Evolutionary conservation across 1,140 invertebrate species (phyloP).

Genomic region (Pinna nobilis): DNA sequence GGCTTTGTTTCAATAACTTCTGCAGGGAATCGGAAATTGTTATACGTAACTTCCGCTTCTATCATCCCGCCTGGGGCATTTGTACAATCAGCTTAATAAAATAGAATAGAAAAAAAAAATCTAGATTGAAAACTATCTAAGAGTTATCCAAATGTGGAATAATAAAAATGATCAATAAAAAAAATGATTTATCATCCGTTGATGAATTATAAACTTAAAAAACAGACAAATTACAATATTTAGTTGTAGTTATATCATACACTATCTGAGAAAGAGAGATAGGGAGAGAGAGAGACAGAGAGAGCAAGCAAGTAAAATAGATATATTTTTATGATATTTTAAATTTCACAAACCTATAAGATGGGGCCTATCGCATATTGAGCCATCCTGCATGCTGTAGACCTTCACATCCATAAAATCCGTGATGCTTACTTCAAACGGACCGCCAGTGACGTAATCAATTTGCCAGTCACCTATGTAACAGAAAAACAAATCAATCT

Average conservation of each 20-base stretch:
- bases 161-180: no score
- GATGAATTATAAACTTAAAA: no score
- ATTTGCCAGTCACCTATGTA: constrained; percentile 91
- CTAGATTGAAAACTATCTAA: no score
- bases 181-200: no score
- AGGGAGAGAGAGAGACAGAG: no score
- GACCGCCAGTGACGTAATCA: constrained; percentile 92
- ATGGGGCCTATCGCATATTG: constrained; percentile 69
- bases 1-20: constrained; percentile 86
- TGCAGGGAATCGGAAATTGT: constrained; percentile 84
- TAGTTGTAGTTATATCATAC: no score
- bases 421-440: constrained; percentile 68
- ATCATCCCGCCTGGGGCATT: constrained; percentile 61
- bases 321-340: no score
- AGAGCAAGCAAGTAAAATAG: no score
- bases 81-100: constrained; percentile 64
- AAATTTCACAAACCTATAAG: constrained; percentile 58
- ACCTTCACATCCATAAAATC: constrained; percentile 69
- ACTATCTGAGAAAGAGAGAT: no score
- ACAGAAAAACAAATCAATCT: background rate
- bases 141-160: no score
- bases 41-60: constrained; percentile 87
- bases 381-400: constrained; percentile 69
- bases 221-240: no score
- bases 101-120: no score